Percentiles rank a stretch among this genome's conserved stretches.
phyloP scores from a whole-genome alignment of 2,797 vertebrate species.

The Margarornis squamiger region DNA sequence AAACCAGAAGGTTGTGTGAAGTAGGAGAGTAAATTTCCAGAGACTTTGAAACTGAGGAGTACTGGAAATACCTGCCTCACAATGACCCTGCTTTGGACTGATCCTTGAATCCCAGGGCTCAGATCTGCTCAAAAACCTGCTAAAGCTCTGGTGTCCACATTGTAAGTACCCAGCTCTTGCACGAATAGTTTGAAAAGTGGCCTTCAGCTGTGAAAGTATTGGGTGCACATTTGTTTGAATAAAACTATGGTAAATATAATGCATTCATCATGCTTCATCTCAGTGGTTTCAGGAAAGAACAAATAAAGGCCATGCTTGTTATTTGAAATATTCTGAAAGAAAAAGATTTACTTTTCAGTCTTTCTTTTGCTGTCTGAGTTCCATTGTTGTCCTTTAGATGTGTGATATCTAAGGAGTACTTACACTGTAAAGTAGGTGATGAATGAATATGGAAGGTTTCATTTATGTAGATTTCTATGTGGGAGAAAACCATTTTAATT shows the following conservation, averaged over 20 bases:
- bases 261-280: background rate
- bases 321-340: background rate
- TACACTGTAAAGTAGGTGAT: background rate
- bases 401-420: background rate
- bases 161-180: background rate
- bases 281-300: background rate
- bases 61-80: background rate
- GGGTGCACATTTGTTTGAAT: background rate
- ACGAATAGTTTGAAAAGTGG: background rate
- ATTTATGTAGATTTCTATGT: slow-evolving; percentile 39
- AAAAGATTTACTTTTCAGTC: background rate
- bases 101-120: background rate
- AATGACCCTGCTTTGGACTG: background rate
- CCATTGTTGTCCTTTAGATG: background rate
- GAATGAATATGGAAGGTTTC: background rate
- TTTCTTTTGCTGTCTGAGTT: background rate
- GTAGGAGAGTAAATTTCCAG: background rate
- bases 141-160: background rate
- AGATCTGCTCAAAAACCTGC: background rate
- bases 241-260: background rate
- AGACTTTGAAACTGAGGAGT: background rate
- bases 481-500: slow-evolving; percentile 34
- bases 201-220: background rate
- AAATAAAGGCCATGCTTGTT: background rate
- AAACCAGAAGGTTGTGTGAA: background rate